Evolutionary conservation across 1,140 invertebrate genomes (phyloP).

Genomic region (Pseudoatta argentina): DNA sequence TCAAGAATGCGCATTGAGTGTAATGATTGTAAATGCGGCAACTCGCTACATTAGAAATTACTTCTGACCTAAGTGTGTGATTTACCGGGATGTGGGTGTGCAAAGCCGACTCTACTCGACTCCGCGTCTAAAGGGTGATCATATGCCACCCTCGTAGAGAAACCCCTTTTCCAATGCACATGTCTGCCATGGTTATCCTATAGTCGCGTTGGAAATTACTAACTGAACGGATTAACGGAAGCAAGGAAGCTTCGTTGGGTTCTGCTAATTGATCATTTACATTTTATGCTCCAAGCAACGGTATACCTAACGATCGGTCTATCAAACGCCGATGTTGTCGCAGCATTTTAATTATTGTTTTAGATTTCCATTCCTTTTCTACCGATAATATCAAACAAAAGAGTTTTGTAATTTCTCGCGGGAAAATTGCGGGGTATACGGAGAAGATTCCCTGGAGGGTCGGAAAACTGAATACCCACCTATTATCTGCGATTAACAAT

Average conservation of each 20-base stretch:
- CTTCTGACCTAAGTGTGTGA: constrained; percentile 12
- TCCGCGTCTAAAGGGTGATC: constrained; percentile 8
- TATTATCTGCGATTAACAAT: neutral
- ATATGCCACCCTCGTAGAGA: constrained; percentile 32
- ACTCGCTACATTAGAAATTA: constrained; percentile 3
- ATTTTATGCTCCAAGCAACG: neutral
- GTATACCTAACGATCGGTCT: neutral
- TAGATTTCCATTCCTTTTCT: neutral
- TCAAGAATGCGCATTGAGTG: neutral
- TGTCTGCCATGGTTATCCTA: constrained; percentile 30
- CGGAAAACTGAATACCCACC: constrained; percentile 8
- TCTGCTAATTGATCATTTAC: constrained; percentile 23
- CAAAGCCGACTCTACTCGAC: constrained; percentile 11
- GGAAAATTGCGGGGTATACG: constrained; percentile 16
- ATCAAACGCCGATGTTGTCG: constrained; percentile 11
- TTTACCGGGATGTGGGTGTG: constrained; percentile 18
- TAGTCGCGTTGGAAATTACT: constrained; percentile 26
- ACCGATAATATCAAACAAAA: neutral
- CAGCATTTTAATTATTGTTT: constrained; percentile 25
- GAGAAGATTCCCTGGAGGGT: neutral
- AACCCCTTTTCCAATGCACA: constrained; percentile 44
- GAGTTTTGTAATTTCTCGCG: constrained; percentile 3
- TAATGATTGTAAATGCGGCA: neutral
- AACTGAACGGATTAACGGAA: constrained; percentile 39
- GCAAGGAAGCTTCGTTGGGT: constrained; percentile 14